Base-by-base conservation (phyloP, 2,888 invertebrate genomes). In the Drosophila melanosoma region DNA sequence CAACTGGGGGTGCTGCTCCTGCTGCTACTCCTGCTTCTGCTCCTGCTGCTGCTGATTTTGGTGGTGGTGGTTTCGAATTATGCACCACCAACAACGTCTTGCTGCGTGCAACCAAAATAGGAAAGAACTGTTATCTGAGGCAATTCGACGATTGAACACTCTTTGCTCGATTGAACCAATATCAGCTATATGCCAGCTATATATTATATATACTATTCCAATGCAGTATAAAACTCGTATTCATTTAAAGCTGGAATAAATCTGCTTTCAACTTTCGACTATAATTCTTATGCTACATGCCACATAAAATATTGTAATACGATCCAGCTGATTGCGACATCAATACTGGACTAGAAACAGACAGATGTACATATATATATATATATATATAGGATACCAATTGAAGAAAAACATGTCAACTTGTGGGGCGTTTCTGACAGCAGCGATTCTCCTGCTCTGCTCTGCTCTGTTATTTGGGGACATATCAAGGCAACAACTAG, bases 391-490 rank as follows among this genome's bases (percentile, higher is more conserved):
- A 20, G 29, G 35, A 71, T 64, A 57, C 49, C 49, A 38, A 38
- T 32, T 53, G 45, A 26, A 2, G 8, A 5, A 17, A 58, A 17
- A 32, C 45, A 40, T 64, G 53, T 63, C 69, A 76, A 70, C 68
- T 73, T 80, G 69, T 76, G 59, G 69, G 67, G 53, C 69, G 76
- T 57, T 62, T 36, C 66, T 38, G 65, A 66, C 65, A 51, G 52
- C 33, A 60, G 53, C 66, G 65, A 38, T 23, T 52, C 11, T 32
- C 1, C 8, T 38, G 38, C 32, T 15, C 35, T 32, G 49, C 62
- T 20, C 64, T 45, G 49, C 62, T 20, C 64, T 45, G n/a, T 45
- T 23, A 63, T 63, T 52, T 63, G 66, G 65, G 42, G 64, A 66
- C 65, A 52, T 42, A 66, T 45, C 35, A 20, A 20, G 17, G 62